Evolutionary conservation across 2,888 invertebrate species (phyloP).

Genomic region (Bombylius major): DNA sequence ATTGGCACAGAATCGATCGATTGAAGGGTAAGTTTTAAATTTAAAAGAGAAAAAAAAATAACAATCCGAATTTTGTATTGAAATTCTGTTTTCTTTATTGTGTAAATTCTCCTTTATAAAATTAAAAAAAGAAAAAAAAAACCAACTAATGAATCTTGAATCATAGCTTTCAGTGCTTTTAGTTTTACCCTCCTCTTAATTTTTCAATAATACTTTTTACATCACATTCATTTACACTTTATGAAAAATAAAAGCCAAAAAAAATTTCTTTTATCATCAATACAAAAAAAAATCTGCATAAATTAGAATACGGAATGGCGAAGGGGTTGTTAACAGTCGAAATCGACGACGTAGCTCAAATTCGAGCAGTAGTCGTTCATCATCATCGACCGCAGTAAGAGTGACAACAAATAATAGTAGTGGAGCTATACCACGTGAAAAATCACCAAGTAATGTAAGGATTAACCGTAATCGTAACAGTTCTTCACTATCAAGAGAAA

Average conservation of each 20-base stretch:
- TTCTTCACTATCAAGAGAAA: conserved; percentile 28
- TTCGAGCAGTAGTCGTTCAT: conserved; percentile 33
- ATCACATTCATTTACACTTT: too few relatives aligned
- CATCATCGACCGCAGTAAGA: not conserved
- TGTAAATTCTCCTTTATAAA: not conserved
- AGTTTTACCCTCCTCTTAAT: too few relatives aligned
- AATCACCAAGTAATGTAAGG: conserved; percentile 34
- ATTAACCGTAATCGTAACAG: conserved; percentile 14
- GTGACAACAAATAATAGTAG: conserved; percentile 25
- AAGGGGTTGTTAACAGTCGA: conserved; percentile 25
- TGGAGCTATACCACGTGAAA: conserved; percentile 32
- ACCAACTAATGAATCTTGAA: not conserved
- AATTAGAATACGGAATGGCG: conserved; percentile 14
- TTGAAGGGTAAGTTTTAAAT: conserved; percentile 26
- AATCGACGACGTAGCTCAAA: conserved; percentile 36
- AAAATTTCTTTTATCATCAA: too few relatives aligned
- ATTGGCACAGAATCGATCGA: conserved; percentile 30
- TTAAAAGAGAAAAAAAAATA: not conserved
- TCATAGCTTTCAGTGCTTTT: too few relatives aligned
- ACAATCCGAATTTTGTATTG: conserved; percentile 9
- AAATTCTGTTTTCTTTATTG: conserved; percentile 16
- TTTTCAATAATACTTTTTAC: too few relatives aligned
- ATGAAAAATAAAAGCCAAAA: too few relatives aligned
- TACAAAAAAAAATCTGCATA: not conserved
- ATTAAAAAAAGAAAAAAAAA: not conserved